Conservation (phyloP, 1,140 invertebrate genomes). For the Cephus cinctus region DNA sequence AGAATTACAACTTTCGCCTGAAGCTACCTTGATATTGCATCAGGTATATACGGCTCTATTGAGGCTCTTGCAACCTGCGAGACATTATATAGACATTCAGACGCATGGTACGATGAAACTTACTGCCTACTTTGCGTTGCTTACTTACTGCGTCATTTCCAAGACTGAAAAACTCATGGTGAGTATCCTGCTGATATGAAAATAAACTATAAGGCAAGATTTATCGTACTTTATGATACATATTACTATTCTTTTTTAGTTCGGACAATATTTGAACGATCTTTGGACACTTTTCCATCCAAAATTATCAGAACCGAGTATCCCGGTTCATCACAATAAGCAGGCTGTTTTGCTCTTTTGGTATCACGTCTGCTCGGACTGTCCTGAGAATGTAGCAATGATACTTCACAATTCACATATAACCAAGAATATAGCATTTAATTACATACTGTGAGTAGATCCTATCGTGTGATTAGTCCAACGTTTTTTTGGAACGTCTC, state of each 20-base stretch:
- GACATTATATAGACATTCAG: constrained; percentile 81
- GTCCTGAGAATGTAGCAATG: constrained; percentile 86
- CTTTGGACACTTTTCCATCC: constrained; percentile 94
- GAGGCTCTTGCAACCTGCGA: constrained; percentile 75
- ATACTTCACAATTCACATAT: constrained; percentile 82
- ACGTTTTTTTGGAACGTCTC: too few relatives aligned
- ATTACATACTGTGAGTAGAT: constrained; percentile 89
- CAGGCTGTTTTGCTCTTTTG: constrained; percentile 89
- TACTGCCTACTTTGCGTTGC: constrained; percentile 86
- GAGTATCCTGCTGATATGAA: constrained; percentile 28
- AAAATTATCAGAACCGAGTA: constrained; percentile 90
- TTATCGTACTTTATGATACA: constrained; percentile 6
- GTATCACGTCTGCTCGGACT: constrained; percentile 89
- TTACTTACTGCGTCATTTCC: constrained; percentile 87
- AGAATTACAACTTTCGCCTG: constrained; percentile 60
- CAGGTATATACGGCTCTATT: constrained; percentile 81
- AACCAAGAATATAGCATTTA: constrained; percentile 93
- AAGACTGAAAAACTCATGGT: constrained; percentile 92
- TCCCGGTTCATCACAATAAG: constrained; percentile 93
- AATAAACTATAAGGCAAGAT: constrained; percentile 5
- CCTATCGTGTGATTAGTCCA: too few relatives aligned
- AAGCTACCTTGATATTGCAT: constrained; percentile 79
- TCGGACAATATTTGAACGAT: constrained; percentile 85
- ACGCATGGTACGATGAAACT: constrained; percentile 88
- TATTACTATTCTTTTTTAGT: constrained; percentile 57